These are phyloP conservation scores for Glossosoma conforme DNA, from an alignment of 1,140 invertebrate genomes.

Conservation along the genomic window DNA sequence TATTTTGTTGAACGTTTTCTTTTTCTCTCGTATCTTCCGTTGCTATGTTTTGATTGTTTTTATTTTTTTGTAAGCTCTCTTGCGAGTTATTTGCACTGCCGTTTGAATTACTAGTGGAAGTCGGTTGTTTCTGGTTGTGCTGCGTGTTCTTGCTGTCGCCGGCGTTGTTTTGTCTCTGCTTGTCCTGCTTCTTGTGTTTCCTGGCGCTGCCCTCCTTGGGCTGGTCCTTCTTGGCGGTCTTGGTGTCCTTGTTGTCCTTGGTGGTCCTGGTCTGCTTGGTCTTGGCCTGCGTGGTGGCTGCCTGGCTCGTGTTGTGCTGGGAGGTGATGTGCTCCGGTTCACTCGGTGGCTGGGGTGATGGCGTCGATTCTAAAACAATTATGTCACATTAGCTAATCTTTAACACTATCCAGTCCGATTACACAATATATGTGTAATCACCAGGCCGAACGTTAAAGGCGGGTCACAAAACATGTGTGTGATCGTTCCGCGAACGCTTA, in stretches of 20 bases:
- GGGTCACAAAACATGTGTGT: too few relatives aligned
- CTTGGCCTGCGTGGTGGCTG: conserved; percentile 4
- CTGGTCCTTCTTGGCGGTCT: conserved; percentile 42
- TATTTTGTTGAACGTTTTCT: too few relatives aligned
- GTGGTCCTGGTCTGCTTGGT: conserved; percentile 20
- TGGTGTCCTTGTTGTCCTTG: conserved; percentile 39
- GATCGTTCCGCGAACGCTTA: too few relatives aligned
- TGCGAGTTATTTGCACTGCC: too few relatives aligned
- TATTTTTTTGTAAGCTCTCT: too few relatives aligned
- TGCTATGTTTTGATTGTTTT: too few relatives aligned
- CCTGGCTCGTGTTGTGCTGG: conserved; percentile 11
- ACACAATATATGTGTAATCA: too few relatives aligned
- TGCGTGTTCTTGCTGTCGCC: conserved; percentile 39
- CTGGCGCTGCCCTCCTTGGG: conserved; percentile 16
- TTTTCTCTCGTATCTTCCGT: too few relatives aligned
- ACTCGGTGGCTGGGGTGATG: conserved; percentile 17
- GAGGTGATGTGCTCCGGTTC: conserved; percentile 8
- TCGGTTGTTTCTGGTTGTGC: conserved; percentile 38
- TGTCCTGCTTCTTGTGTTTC: conserved; percentile 35
- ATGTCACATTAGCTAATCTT: too few relatives aligned
- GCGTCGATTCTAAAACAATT: conserved; percentile 19
- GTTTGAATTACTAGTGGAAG: neutral
- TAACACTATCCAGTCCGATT: too few relatives aligned
- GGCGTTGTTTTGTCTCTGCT: conserved; percentile 39
- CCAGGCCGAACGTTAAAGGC: too few relatives aligned